phyloP scores from a whole-genome alignment of 2,888 invertebrate species.

The Drosophila leonis region DNA sequence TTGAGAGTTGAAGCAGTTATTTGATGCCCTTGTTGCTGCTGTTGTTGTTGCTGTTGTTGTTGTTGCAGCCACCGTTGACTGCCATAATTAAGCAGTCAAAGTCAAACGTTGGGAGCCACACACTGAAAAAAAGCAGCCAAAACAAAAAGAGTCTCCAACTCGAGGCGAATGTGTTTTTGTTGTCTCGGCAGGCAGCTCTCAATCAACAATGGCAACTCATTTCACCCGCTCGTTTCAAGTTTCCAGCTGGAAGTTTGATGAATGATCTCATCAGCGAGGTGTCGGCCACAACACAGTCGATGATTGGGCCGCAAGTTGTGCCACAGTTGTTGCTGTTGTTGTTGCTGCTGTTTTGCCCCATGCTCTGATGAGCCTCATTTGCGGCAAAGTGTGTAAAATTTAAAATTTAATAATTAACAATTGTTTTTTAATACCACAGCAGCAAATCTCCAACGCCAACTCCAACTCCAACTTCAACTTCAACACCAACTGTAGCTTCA shows the following conservation, averaged over 20 bases:
- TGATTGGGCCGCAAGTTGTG: slow-evolving; percentile 59
- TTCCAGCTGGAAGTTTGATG: slow-evolving; percentile 67
- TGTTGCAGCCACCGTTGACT: slow-evolving; percentile 48
- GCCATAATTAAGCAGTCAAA: slow-evolving; percentile 75
- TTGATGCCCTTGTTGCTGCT: slow-evolving; percentile 30
- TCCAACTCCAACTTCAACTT: slow-evolving; percentile 24
- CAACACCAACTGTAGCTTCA: slow-evolving; percentile 39
- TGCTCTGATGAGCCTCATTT: slow-evolving; percentile 62
- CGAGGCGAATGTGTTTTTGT: slow-evolving; percentile 28
- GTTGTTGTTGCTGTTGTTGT: slow-evolving; percentile 18
- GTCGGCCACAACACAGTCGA: slow-evolving; percentile 72
- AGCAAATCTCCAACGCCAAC: slow-evolving; percentile 36
- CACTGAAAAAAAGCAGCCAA: slow-evolving; percentile 1
- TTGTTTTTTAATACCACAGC: slow-evolving; percentile 75
- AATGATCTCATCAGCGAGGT: slow-evolving; percentile 84
- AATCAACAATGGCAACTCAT: slow-evolving; percentile 82
- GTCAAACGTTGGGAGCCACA: slow-evolving; percentile 56
- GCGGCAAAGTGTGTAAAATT: slow-evolving; percentile 71
- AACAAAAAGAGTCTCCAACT: slow-evolving; percentile 29
- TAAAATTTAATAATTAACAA: slow-evolving; percentile 79
- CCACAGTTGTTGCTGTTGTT: slow-evolving; percentile 9
- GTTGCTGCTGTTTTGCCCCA: slow-evolving; percentile 32
- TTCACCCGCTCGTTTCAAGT: slow-evolving; percentile 64
- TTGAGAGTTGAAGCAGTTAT: slow-evolving; percentile 11
- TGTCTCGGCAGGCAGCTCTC: slow-evolving; percentile 39